Evolutionary conservation across 1,140 invertebrate species (phyloP).

Genomic region (Mycetomoellerius zeteki): DNA sequence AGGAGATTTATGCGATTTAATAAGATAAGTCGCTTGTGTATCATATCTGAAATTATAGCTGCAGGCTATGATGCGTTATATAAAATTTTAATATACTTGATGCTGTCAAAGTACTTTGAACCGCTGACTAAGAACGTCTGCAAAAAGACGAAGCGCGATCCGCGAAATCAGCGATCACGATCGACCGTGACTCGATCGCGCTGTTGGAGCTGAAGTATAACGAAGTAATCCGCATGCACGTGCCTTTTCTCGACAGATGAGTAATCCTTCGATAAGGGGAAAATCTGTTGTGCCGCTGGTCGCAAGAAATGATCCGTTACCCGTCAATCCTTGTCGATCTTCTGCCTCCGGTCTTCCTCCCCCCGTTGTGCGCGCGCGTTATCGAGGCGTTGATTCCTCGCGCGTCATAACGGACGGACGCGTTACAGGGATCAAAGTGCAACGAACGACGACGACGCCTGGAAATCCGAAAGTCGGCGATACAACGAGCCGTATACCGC

Average conservation of each 20-base stretch:
- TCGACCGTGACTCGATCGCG: conserved; percentile 3
- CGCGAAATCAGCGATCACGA: neutral
- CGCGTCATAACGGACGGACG: conserved; percentile 27
- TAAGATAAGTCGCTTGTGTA: neutral
- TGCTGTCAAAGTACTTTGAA: neutral
- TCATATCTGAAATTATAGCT: neutral
- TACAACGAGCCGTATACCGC: conserved; percentile 37
- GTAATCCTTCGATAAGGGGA: conserved; percentile 27
- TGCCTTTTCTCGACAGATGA: conserved; percentile 31
- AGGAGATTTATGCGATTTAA: neutral
- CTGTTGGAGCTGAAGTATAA: neutral
- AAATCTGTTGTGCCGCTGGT: conserved; percentile 36
- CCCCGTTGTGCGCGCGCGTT: conserved; percentile 13
- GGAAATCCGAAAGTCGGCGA: conserved; percentile 79
- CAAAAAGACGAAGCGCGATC: conserved; percentile 4
- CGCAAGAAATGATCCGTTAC: conserved; percentile 38
- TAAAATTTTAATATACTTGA: neutral
- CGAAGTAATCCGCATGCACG: conserved; percentile 36
- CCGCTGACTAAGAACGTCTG: neutral
- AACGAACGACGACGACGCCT: conserved; percentile 75
- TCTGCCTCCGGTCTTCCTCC: neutral
- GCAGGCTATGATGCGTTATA: neutral
- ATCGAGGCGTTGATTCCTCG: conserved; percentile 61
- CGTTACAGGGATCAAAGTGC: conserved; percentile 78
- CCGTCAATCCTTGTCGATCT: conserved; percentile 49